Evolutionary conservation across 2,888 invertebrate genomes (phyloP), one percentile per base, ranked within the genome.

Genomic region (Lycophotia porphyrea): DNA sequence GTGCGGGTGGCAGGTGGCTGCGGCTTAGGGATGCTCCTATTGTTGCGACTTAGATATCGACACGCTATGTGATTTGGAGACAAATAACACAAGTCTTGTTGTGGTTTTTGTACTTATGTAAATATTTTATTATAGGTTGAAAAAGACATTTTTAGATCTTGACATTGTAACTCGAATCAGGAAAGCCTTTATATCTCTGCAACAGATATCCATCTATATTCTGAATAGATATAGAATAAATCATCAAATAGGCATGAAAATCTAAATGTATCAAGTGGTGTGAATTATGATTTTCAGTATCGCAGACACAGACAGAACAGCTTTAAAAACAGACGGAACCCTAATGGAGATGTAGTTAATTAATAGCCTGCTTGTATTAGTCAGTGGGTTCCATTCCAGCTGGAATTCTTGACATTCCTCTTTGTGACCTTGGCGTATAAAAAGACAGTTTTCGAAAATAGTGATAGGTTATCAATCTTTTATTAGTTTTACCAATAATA

Each of bases 1-100:
- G 96, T 96, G 96, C 95, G 93, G 94, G 95, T 82, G 94, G 96
- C 96, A 96, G 96, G 96, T 96, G 96, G 94, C 93, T 92, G 92
- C 84, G 86, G 76, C 80, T 76, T 92, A 95, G 94, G 88, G 95
- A 92, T 90, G 95, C 83, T 78, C 76, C 76, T 73, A 61, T 65
- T 75, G 77, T 79, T 67, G 42, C 68, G 69, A 76, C 69, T 80
- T 77, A 77, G 76, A 72, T 82, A 84, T 86, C 84, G 78, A 80
- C 77, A 82, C 49, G 63, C 34, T 70, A 42, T 60, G 69, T 80
- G 65, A 80, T 71, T 75, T 66, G 21, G 49, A 69, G 34, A 65
- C 74, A 74, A 60, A 31, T 47, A 24, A 42, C 27, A 27, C 11
- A 3, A 36, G 36, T 64, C 4, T n/a, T 36, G 8, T 55, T 60